phyloP scores from a whole-genome alignment of 2,113 vertebrate species.

The Nerophis ophidion region DNA sequence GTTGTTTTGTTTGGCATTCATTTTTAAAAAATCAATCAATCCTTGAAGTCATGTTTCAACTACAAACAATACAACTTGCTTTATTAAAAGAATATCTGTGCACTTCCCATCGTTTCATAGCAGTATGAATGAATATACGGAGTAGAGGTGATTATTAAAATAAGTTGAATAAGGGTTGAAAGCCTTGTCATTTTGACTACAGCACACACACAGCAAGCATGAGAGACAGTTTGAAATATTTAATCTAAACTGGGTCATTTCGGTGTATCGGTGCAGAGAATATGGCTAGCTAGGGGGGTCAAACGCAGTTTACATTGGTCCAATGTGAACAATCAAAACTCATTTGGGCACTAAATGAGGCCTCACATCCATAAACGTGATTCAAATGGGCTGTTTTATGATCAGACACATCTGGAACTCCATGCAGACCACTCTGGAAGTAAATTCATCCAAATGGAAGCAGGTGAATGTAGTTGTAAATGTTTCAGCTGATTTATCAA shows the following conservation, averaged over 20 bases:
- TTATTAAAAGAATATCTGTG: not conserved
- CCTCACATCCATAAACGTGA: not conserved
- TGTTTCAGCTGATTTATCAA: constrained; percentile 4
- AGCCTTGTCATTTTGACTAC: not conserved
- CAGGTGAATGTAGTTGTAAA: not conserved
- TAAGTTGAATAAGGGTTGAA: not conserved
- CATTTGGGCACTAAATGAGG: constrained; percentile 2
- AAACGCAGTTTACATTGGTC: not conserved
- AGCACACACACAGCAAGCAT: not conserved
- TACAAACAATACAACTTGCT: not conserved
- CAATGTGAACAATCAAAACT: constrained; percentile 5
- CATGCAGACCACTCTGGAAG: not conserved
- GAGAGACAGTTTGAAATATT: not conserved
- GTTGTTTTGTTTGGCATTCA: not conserved
- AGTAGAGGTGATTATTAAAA: not conserved
- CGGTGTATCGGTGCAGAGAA: not conserved
- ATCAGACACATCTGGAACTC: not conserved
- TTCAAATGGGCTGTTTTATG: constrained; percentile 7
- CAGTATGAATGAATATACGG: not conserved
- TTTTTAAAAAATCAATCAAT: not conserved
- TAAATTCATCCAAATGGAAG: constrained; percentile 3
- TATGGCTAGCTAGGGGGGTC: not conserved
- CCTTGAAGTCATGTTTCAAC: not conserved
- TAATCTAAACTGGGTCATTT: not conserved
- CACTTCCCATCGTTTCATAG: not conserved